Evolutionary conservation across 2,888 invertebrate genomes (phyloP).

Genomic region (Rhogogaster chlorosoma): DNA sequence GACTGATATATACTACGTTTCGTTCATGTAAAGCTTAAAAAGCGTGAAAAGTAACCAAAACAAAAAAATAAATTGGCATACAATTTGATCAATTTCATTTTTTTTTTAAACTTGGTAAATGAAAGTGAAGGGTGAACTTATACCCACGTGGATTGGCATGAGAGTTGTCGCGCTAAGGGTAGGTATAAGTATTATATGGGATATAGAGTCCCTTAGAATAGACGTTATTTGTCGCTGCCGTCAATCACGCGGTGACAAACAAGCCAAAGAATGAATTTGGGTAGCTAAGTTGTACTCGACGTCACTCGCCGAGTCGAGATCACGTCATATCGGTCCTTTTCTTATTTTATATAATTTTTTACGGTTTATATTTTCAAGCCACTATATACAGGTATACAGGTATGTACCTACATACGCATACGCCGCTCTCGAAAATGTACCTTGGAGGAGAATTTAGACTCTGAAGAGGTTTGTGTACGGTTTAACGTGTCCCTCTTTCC

Average conservation of each 20-base stretch:
- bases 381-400: not conserved
- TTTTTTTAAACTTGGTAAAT: not conserved
- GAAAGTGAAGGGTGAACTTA: not conserved
- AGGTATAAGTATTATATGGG: not conserved
- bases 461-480: constrained; percentile 5
- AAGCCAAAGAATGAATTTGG: not conserved
- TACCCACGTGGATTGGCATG: not conserved
- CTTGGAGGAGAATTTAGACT: not conserved
- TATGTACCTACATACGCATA: not conserved
- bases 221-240: constrained; percentile 28
- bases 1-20: not conserved
- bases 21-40: not conserved
- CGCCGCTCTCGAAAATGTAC: not conserved
- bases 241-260: constrained; percentile 42
- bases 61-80: not conserved
- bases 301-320: constrained; percentile 46
- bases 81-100: not conserved
- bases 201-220: not conserved
- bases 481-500: not conserved
- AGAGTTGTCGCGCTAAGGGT: not conserved
- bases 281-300: constrained; percentile 12
- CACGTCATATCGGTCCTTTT: constrained; percentile 21
- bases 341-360: constrained; percentile 2
- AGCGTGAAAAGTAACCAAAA: too few relatives aligned
- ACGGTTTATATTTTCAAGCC: not conserved